These are phyloP conservation scores for Solea senegalensis DNA, from an alignment of 2,113 vertebrate species.

Conservation along the genomic window DNA sequence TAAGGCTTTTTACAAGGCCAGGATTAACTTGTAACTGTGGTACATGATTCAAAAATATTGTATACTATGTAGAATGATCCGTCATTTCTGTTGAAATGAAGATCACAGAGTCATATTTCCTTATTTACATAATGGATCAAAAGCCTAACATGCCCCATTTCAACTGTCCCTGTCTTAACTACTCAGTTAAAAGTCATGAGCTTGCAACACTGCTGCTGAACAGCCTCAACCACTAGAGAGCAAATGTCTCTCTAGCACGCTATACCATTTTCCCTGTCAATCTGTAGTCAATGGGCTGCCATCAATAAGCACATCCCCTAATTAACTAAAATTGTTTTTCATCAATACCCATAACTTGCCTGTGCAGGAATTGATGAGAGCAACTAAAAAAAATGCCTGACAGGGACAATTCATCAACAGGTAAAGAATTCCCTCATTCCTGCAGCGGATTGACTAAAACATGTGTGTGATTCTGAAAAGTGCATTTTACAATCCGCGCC, in stretches of 20 bases:
- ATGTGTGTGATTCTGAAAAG: slow-evolving; percentile 50
- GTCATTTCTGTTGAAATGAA: not conserved
- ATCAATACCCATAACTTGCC: slow-evolving; percentile 76
- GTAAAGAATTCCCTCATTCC: slow-evolving; percentile 61
- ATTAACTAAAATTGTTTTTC: slow-evolving; percentile 79
- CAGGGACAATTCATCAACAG: slow-evolving; percentile 66
- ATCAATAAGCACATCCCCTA: slow-evolving; percentile 81
- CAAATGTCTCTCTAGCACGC: slow-evolving; percentile 28
- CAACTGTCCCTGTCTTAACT: not conserved
- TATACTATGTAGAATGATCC: not conserved
- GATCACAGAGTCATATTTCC: not conserved
- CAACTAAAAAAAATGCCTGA: slow-evolving; percentile 63
- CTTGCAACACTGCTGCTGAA: slow-evolving; percentile 31
- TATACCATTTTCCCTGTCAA: slow-evolving; percentile 55
- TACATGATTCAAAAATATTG: not conserved
- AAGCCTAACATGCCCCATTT: slow-evolving; percentile 3
- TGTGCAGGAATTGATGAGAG: slow-evolving; percentile 66
- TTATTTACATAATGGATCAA: slow-evolving; percentile 21
- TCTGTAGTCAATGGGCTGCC: slow-evolving; percentile 48
- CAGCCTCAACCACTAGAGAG: slow-evolving; percentile 14
- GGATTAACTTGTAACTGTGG: not conserved
- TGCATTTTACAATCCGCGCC: slow-evolving; percentile 40
- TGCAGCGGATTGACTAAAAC: slow-evolving; percentile 56
- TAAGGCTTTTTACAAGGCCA: not conserved
- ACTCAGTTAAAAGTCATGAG: slow-evolving; percentile 38